A percentile compares a stretch with the other conserved stretches of the same genome.
Conservation (phyloP, 2,797 vertebrate genomes). For the Lepus townsendii region DNA sequence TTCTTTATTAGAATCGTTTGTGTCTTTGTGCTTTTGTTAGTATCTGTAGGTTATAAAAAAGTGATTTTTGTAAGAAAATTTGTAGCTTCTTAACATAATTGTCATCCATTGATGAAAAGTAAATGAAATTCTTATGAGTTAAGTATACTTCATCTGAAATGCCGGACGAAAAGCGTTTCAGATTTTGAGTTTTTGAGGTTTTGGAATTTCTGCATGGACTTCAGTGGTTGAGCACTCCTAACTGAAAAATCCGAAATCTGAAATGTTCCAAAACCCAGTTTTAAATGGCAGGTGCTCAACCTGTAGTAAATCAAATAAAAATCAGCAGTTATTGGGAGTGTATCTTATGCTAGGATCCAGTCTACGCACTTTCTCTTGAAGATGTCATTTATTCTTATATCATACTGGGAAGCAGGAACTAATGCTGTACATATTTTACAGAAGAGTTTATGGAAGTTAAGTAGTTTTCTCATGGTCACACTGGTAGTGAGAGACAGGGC, state of each 20-base stretch:
- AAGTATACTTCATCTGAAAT: neutral
- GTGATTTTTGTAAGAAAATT: neutral
- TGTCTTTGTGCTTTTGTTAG: neutral
- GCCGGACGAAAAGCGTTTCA: too few species aligned
- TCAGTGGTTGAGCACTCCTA: too few species aligned
- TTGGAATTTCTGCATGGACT: too few species aligned
- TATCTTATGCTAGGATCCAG: neutral
- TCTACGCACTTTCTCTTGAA: neutral
- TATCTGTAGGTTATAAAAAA: neutral
- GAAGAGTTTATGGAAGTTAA: neutral
- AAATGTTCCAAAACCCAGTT: too few species aligned
- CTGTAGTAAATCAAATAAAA: neutral
- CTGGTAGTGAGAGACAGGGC: neutral
- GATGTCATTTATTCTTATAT: neutral
- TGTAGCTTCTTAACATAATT: slow-evolving; percentile 34
- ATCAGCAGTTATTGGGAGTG: neutral
- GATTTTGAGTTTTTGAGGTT: too few species aligned
- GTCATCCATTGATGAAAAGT: neutral
- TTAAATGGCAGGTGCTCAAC: too few species aligned
- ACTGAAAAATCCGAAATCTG: too few species aligned
- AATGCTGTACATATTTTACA: neutral
- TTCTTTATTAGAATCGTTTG: neutral
- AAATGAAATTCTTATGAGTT: neutral
- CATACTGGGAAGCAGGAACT: neutral
- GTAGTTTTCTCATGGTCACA: neutral